Conservation (phyloP, 2,888 invertebrate species). For the Spodoptera exigua region DNA sequence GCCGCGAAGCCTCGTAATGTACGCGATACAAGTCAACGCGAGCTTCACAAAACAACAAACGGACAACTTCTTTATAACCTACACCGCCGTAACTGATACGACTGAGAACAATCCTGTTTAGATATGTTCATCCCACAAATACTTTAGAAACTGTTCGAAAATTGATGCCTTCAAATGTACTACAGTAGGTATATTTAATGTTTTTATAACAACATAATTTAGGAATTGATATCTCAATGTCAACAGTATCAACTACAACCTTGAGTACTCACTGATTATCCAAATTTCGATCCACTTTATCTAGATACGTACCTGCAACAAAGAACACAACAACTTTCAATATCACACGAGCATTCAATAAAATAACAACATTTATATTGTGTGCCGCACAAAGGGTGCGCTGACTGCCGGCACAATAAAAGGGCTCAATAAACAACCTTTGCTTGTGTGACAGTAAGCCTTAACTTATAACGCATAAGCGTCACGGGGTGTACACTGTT, state of each 20-base stretch:
- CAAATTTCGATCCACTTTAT: conserved; percentile 42
- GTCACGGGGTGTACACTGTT: conserved; percentile 75
- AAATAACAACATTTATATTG: conserved; percentile 66
- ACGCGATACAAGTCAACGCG: conserved; percentile 44
- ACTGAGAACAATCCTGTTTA: conserved; percentile 49
- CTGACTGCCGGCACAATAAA: conserved; percentile 73
- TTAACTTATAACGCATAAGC: conserved; percentile 80
- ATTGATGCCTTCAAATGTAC: background rate
- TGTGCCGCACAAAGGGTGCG: conserved; percentile 64
- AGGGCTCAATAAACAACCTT: conserved; percentile 78
- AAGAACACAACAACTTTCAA: conserved; percentile 64
- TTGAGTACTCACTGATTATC: conserved; percentile 54
- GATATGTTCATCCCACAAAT: conserved; percentile 18
- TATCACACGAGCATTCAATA: conserved; percentile 63
- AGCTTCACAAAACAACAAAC: conserved; percentile 58
- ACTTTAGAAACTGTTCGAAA: conserved; percentile 1
- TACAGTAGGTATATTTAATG: too few species aligned
- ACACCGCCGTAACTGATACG: conserved; percentile 68
- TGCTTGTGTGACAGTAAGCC: conserved; percentile 79
- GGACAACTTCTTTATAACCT: conserved; percentile 68
- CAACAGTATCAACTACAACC: conserved; percentile 28
- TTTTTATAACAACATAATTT: background rate
- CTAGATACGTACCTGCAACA: conserved; percentile 80
- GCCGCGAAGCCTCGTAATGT: conserved; percentile 58
- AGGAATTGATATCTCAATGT: conserved; percentile 13